Base-by-base conservation (phyloP, 2,113 vertebrate genomes). In the Dendropsophus ebraccatus region DNA sequence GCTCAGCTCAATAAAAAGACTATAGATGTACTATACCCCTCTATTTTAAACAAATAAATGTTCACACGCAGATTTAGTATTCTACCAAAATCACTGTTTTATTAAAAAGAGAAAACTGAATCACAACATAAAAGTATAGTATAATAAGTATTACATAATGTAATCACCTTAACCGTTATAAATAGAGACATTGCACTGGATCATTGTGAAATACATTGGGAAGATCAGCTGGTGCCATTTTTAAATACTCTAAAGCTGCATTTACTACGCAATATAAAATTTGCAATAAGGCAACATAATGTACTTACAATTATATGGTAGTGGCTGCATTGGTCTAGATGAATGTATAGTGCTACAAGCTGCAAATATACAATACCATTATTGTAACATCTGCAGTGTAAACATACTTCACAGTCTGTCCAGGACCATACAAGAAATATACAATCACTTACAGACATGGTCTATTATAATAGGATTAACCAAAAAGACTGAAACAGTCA, bases 271-370 rank as follows among this genome's bases (percentile, higher is more conserved):
- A 83, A 56, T 83, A 74, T 41, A 84, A 84, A 74, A 58, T 60
- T 50, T 84, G 52, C 82, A 75, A 75, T 41, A 84, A 60, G 52
- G 50, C 82, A 84, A 47, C 62, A 50, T 32, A 52, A 77, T 54
- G 74, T 52, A 54, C 49, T 77, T 52, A 52, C 74, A 77, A 32
- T 52, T 30, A 1, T 52, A 49, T 3, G 8, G 19, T 62, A 62
- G 52, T 60, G 52, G 58, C 23, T 62, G 12, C n/a, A 47, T 23
- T 41, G 28, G 9, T 54, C 75, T 45, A 45, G 1, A 41, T 45
- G 14, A 16, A 80, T 60, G 23, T 56, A 78, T 35, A 60, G 30
- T 41, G 30, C 16, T 30, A 37, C 14, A 80, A 60, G 21, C 52
- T 56, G 50, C 75, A 56, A 58, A 41, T 58, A n/a, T 41, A 60